Evolutionary conservation across 2,113 vertebrate genomes (phyloP), one percentile per base, ranked within the genome.

Genomic region (Alethe castanea): DNA sequence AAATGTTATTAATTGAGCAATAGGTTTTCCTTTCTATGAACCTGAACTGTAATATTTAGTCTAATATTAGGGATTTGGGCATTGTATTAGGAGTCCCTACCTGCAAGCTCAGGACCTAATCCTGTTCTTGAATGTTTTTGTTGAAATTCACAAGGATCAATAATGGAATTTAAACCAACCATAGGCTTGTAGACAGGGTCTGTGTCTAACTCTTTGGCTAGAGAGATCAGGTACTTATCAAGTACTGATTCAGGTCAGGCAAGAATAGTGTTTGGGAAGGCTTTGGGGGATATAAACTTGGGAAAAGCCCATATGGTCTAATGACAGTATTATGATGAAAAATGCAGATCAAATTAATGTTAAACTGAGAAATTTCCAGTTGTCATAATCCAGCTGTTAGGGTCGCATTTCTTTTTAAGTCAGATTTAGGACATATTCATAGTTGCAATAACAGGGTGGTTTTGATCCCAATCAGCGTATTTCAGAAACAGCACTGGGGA

Each of bases 1-100:
- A 72, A 74, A 92, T 95, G 94, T 92, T 94, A 61, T 38, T 2
- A 85, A 80, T 31, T 89, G 78, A 86, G 57, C 12, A 44, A 52
- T 36, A 80, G 65, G 38, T 95, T 97, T 91, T 9, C 80, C 29
- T 24, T 62, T 93, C 69, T 95, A 1, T 88, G 81, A 91, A 66
- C 56, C 52, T 61, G 77, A 92, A 57, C 83, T 25, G 53, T 92
- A 94, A 40, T 71, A 92, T 78, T 96, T 91, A 67, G 57, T 54
- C 62, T 85, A 31, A 83, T 35, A n/a, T 57, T 80, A 87, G 81
- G 66, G 67, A 35, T 91, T 82, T 77, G 93, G 92, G 73, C 36
- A 18, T 65, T 66, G 26, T 61, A 48, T 95, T 95, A 90, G 57
- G 26, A 69, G 77, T 61, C 22, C n/a, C 76, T 81, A 54, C 45